Percentiles rank a stretch among this genome's conserved stretches.
Evolutionary conservation across 2,888 invertebrate species (phyloP).

Genomic region (Cephalotes varians): DNA sequence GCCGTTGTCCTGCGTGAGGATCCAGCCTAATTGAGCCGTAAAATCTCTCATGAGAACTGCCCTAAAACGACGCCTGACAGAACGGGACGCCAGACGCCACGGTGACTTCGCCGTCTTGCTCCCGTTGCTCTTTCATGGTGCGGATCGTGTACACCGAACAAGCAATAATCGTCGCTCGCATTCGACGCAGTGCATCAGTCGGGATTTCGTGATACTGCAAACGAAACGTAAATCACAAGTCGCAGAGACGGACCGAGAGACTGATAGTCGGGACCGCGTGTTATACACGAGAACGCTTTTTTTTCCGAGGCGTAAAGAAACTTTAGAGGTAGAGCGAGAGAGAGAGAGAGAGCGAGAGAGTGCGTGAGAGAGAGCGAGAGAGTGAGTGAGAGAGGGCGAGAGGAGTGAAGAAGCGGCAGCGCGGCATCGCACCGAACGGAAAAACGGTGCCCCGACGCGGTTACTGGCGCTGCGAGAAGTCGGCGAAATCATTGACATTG

Average conservation of each 20-base stretch:
- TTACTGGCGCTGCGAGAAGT: constrained; percentile 59
- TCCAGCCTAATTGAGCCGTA: not conserved
- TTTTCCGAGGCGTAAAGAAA: constrained; percentile 59
- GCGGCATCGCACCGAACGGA: constrained; percentile 36
- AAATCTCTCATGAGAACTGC: not conserved
- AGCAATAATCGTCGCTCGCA: constrained; percentile 78
- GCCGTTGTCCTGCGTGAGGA: too few relatives aligned
- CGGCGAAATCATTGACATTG: constrained; percentile 81
- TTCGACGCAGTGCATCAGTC: constrained; percentile 84
- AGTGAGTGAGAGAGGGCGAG: not conserved
- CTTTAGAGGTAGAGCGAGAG: constrained; percentile 62
- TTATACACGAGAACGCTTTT: constrained; percentile 66
- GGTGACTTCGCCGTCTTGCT: constrained; percentile 74
- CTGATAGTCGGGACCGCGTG: constrained; percentile 51
- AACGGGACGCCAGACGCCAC: not conserved
- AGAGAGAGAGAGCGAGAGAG: constrained; percentile 3
- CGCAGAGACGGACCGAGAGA: constrained; percentile 28
- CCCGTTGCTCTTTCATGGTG: constrained; percentile 78
- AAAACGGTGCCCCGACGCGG: constrained; percentile 47
- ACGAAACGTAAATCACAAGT: constrained; percentile 66
- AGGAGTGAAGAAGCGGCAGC: not conserved
- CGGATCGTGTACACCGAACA: constrained; percentile 78
- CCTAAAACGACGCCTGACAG: not conserved
- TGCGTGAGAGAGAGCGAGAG: not conserved
- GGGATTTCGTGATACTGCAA: constrained; percentile 72